A percentile compares a stretch with the other conserved stretches of the same genome.
Evolutionary conservation across 2,113 vertebrate genomes (phyloP).

Genomic region (Brevimyrus niger): DNA sequence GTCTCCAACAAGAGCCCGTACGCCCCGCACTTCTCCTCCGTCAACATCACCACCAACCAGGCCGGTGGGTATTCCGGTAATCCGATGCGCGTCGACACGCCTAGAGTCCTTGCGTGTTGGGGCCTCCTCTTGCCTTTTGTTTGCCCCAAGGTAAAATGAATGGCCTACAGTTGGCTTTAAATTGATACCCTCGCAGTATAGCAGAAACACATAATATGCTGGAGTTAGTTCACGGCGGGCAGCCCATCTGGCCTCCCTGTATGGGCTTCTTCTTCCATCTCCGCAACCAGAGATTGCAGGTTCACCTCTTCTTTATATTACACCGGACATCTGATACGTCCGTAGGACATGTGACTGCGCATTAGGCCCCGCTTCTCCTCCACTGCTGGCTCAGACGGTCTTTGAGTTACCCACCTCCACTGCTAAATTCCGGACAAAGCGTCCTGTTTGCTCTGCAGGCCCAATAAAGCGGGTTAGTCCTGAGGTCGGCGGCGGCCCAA

Average conservation of each 20-base stretch:
- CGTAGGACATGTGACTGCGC: slow-evolving; percentile 10
- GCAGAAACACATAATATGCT: neutral
- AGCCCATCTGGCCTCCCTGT: neutral
- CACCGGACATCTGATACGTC: neutral
- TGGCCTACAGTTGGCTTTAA: neutral
- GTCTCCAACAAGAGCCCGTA: slow-evolving; percentile 82
- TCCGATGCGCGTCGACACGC: neutral
- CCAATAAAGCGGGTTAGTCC: slow-evolving; percentile 23
- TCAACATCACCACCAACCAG: slow-evolving; percentile 99
- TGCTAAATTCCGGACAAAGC: slow-evolving; percentile 31
- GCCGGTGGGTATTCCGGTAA: slow-evolving; percentile 71
- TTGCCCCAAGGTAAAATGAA: neutral
- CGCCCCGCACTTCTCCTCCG: slow-evolving; percentile 76
- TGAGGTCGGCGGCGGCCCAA: slow-evolving; percentile 27
- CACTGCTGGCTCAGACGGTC: slow-evolving; percentile 31
- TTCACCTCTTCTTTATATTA: neutral
- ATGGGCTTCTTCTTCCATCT: neutral
- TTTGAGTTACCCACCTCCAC: slow-evolving; percentile 38
- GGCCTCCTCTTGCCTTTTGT: neutral
- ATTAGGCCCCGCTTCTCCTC: slow-evolving; percentile 34
- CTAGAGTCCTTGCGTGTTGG: neutral
- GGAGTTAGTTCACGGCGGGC: neutral
- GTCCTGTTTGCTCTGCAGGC: slow-evolving; percentile 37
- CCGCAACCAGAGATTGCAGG: neutral
- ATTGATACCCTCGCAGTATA: neutral